Conservation (phyloP, 1,140 invertebrate species). For the Hesperophylax magnus region DNA sequence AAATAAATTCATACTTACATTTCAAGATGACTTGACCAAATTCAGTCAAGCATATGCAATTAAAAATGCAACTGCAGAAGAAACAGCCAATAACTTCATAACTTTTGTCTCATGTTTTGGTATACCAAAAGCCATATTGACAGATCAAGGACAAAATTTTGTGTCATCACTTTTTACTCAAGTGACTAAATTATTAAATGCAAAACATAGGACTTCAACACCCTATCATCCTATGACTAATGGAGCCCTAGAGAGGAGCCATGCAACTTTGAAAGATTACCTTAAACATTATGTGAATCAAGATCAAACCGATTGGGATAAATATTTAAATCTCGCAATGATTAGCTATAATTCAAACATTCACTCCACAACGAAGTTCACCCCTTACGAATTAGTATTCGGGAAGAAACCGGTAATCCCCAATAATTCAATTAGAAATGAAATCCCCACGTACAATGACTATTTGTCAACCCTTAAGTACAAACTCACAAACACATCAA, state of each 20-base stretch:
- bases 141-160: conserved; percentile 61
- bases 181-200: conserved; percentile 55
- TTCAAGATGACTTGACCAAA: conserved; percentile 64
- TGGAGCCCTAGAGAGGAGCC: conserved; percentile 60
- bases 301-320: conserved; percentile 61
- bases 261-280: conserved; percentile 61
- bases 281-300: conserved; percentile 61
- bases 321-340: conserved; percentile 59
- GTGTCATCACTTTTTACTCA: conserved; percentile 36
- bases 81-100: conserved; percentile 51
- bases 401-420: conserved; percentile 60
- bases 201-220: conserved; percentile 55
- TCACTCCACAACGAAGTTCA: conserved; percentile 61
- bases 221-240: conserved; percentile 59
- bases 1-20: conserved; percentile 61
- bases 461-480: conserved; percentile 59
- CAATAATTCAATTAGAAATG: conserved; percentile 44
- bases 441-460: conserved; percentile 60
- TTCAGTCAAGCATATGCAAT: conserved; percentile 60
- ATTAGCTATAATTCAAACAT: conserved; percentile 59
- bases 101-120: conserved; percentile 56
- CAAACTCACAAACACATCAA: conserved; percentile 59
- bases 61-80: conserved; percentile 53
- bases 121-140: conserved; percentile 60
- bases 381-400: conserved; percentile 65